Evolutionary conservation across 2,888 invertebrate species (phyloP), one percentile per base, ranked within the genome.

Genomic region (Yponomeuta sedellus): DNA sequence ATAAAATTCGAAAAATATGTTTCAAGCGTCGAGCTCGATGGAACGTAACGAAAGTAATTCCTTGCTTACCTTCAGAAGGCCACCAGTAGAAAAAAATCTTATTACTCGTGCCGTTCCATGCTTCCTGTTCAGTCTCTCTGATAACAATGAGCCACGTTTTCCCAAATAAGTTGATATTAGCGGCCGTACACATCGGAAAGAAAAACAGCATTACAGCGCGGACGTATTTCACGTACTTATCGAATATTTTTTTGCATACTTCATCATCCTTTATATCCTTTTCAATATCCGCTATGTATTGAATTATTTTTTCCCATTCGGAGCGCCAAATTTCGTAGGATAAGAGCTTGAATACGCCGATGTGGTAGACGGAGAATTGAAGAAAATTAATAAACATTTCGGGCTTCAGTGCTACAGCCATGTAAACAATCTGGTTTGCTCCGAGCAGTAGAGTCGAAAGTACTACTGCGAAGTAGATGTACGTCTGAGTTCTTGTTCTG

Each of bases 1-100:
- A 4, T 34, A 6, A 34, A 34, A 34, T 8, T 5, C 34, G 34
- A 3, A 8, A 34, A 34, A 34, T 34, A 34, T 34, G 34, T 8
- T 34, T 1, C 3, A 34, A 34, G 6, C 8, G 34, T 34, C 34
- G 34, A 34, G 34, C 10, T 34, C 0, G 34, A 34, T 6, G 10
- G 34, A 52, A 52, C 44, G 0, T 52, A 12, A 1, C 12, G 16
- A 52, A 16, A 0, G 16, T 52, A 4, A 1, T 16, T 16, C 16
- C 44, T 16, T 12, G 1, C 44, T 52, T 52, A 52, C 44, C 44
- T 16, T 16, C 44, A 52, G 80, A 85, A 2, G 87, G 85, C 64
- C 58, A 61, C 64, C 64, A 67, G 3, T 44, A 65, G 16, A 61
- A 61, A 25, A 34, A 65, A n/a, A 52, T 25, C 22, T 28, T 61